Conservation (phyloP, 2,113 vertebrate species). For the Todiramphus chloris region DNA sequence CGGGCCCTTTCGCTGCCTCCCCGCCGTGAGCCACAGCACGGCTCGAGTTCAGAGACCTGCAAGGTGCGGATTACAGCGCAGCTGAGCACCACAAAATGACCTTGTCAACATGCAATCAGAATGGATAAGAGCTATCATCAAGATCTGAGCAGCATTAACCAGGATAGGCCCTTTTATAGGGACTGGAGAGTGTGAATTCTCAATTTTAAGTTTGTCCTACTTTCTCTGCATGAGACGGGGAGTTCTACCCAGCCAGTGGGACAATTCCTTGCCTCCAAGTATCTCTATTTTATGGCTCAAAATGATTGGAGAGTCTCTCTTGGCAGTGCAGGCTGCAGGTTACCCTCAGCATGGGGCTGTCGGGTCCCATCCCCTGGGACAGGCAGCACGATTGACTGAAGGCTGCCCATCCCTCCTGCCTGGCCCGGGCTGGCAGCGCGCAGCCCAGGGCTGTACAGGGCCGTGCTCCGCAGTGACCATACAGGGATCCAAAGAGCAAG, state of each 20-base stretch:
- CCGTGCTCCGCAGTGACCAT: background rate
- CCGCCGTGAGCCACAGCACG: background rate
- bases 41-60: background rate
- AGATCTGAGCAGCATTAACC: background rate
- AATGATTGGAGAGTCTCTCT: background rate
- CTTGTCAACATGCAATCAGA: background rate
- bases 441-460: background rate
- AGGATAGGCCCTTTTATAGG: background rate
- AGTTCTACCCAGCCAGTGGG: background rate
- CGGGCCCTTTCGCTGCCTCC: background rate
- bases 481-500: background rate
- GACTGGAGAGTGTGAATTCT: background rate
- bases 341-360: rapidly evolving
- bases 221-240: background rate
- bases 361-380: background rate
- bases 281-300: background rate
- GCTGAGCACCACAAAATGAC: background rate
- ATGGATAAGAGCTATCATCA: background rate
- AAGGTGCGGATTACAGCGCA: background rate
- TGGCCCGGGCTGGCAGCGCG: background rate
- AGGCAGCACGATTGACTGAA: background rate
- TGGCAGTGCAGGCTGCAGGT: background rate
- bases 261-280: background rate
- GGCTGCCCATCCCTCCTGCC: background rate
- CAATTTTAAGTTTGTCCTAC: background rate